phyloP scores from a whole-genome alignment of 2,113 vertebrate species.

The Hiodon tergisus region DNA sequence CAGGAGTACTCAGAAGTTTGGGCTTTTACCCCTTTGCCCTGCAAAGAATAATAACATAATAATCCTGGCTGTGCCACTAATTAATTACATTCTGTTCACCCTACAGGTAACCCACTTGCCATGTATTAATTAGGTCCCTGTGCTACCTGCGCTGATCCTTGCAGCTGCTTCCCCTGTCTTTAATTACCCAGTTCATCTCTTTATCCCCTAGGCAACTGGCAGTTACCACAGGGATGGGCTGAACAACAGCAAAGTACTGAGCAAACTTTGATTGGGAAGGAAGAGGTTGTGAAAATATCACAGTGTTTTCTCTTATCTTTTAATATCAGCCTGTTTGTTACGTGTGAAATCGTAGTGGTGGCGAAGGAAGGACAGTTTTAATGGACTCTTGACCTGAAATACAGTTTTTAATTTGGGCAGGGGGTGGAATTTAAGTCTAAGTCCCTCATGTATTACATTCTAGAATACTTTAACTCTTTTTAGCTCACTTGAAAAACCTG shows the following conservation, averaged over 20 bases:
- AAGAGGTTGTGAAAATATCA: background rate
- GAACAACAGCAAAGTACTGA: background rate
- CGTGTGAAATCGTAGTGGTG: no score
- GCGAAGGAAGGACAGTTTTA: no score
- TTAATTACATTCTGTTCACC: slow-evolving; percentile 26
- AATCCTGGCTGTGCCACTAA: slow-evolving; percentile 30
- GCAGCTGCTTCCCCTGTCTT: background rate
- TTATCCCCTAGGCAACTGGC: background rate
- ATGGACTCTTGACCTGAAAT: no score
- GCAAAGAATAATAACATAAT: slow-evolving; percentile 12
- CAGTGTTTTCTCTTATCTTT: no score
- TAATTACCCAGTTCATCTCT: background rate
- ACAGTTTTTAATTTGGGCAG: no score
- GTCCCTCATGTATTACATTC: no score
- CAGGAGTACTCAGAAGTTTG: background rate
- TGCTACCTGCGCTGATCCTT: slow-evolving; percentile 22
- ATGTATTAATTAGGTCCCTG: slow-evolving; percentile 40
- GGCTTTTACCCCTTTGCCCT: background rate
- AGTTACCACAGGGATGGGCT: background rate
- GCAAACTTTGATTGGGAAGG: background rate
- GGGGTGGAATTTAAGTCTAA: no score
- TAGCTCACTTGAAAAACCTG: no score
- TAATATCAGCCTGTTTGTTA: no score
- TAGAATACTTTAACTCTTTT: no score
- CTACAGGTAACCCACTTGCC: slow-evolving; percentile 32